Evolutionary conservation across 2,888 invertebrate genomes (phyloP), one percentile per base, ranked within the genome.

Genomic region (Osmoderma eremita): DNA sequence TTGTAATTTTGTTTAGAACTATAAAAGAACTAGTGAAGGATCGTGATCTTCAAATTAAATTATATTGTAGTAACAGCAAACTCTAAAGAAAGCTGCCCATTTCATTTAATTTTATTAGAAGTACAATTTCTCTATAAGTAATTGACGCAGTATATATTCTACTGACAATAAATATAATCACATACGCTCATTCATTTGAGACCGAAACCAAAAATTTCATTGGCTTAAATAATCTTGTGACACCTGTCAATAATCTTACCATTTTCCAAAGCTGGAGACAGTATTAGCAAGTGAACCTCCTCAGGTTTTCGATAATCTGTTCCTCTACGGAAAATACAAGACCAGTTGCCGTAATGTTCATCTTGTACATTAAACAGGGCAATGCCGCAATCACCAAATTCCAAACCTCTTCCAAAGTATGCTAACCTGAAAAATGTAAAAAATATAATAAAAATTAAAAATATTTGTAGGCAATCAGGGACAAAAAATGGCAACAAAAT

Each of bases 301-400:
- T 58, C 58, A 8, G 1, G 15, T 24, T 17, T 17, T 24, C 42
- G 30, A 22, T 42, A 58, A 45, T 42, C 17, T 17, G 1, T 24
- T 10, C 53, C 51, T 17, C 51, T 50, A 8, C 51, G 48, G 8
- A 66, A 13, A 20, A 71, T 66, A 39, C 74, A 74, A 13, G 62
- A 70, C 74, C 74, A 74, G n/a, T 63, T 65, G n/a, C 74, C 74
- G 24, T 45, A 53, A 24, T 74, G 70, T 4, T 48, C 38, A 6
- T 66, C 62, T 61, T 64, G 20, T 6, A 71, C 62, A 8, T 65
- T 67, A n/a, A 30, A 30, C 36, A 74, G 63, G 13, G 17, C 67
- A 41, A 74, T 70, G 10, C 71, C 71, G 50, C 74, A 74, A 4
- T 74, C 74, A 1, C 74, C 74, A 48, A 69, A 71, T 36, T 71